These are phyloP conservation scores for Caloenas nicobarica DNA, from an alignment of 2,113 vertebrate species.

Conservation along the genomic window DNA sequence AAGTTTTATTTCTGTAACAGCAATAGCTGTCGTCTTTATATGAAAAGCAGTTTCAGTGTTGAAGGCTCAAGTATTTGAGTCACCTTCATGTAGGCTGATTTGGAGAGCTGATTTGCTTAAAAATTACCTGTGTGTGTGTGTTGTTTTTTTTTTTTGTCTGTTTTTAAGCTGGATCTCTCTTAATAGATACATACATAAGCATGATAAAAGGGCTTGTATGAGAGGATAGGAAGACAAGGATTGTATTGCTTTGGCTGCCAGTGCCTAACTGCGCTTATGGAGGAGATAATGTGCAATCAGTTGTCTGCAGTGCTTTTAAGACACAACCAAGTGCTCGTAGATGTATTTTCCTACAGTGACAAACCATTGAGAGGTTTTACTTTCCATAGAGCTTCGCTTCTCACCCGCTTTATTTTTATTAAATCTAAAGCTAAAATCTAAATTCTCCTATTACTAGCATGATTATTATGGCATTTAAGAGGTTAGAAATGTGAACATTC, in stretches of 20 bases:
- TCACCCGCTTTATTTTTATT: background rate
- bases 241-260: background rate
- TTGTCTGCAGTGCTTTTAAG: background rate
- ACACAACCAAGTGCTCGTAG: background rate
- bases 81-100: background rate
- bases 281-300: background rate
- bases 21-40: background rate
- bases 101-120: background rate
- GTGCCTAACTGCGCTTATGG: background rate
- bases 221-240: background rate
- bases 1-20: background rate
- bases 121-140: background rate
- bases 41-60: background rate
- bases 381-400: background rate
- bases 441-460: background rate
- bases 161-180: background rate
- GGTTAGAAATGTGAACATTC: background rate
- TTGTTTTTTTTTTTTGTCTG: background rate
- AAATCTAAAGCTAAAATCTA: background rate
- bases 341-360: background rate
- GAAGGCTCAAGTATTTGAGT: background rate
- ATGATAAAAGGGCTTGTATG: background rate
- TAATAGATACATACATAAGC: background rate
- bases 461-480: background rate
- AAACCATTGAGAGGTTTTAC: background rate